These are phyloP conservation scores for Calliopum simillimum DNA, from an alignment of 2,888 invertebrate genomes.

Conservation along the genomic window DNA sequence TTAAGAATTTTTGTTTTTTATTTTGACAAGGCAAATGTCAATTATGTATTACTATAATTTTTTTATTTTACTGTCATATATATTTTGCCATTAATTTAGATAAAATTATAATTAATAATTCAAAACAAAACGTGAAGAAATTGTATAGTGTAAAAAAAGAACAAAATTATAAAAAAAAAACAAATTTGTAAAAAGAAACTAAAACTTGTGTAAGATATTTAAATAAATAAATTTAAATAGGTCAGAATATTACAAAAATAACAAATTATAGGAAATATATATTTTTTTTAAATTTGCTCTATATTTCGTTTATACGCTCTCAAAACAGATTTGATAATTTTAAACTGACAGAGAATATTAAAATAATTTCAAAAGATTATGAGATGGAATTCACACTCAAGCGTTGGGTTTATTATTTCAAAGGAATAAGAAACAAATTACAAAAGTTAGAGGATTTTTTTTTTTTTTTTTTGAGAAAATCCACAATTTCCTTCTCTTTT, in stretches of 20 bases:
- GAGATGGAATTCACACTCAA: no score
- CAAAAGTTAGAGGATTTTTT: no score
- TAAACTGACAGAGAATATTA: no score
- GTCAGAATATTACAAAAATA: constrained; percentile 17
- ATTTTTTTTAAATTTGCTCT: not conserved
- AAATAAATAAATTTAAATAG: constrained; percentile 12
- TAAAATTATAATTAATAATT: not conserved
- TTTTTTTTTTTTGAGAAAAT: no score
- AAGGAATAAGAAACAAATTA: no score
- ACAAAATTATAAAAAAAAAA: not conserved
- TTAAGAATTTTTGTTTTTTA: constrained; percentile 11
- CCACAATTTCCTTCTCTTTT: no score
- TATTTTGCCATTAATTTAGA: constrained; percentile 6
- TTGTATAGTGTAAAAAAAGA: not conserved
- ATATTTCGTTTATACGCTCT: not conserved
- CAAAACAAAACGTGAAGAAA: not conserved
- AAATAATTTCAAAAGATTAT: no score
- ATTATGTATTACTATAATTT: not conserved
- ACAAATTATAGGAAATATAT: constrained; percentile 12
- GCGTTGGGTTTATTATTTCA: no score
- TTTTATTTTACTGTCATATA: not conserved
- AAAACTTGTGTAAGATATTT: constrained; percentile 35
- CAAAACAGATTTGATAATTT: no score
- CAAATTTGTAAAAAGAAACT: constrained; percentile 6
- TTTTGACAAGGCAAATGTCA: not conserved